Percentiles rank a stretch among this genome's conserved stretches.
These are phyloP conservation scores for Lithodes maja DNA, from an alignment of 2,888 invertebrate genomes.

Conservation along the genomic window DNA sequence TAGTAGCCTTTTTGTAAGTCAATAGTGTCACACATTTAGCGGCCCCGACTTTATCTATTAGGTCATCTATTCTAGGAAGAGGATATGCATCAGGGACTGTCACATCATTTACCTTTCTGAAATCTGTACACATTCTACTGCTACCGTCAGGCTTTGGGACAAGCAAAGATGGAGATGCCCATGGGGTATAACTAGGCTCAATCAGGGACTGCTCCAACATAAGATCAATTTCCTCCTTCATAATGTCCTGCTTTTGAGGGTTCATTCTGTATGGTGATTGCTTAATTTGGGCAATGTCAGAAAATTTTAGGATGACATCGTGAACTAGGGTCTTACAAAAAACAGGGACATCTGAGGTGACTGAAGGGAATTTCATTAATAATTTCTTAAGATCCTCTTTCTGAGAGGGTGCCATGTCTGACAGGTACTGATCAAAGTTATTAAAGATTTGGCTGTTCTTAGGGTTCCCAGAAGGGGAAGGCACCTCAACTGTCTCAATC, in stretches of 20 bases:
- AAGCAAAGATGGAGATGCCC: constrained; percentile 19
- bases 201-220: neutral
- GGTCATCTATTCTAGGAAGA: constrained; percentile 21
- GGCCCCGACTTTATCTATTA: constrained; percentile 3
- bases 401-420: neutral
- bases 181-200: constrained; percentile 1
- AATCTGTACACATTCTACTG: constrained; percentile 20
- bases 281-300: neutral
- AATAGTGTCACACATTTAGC: neutral
- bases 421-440: neutral
- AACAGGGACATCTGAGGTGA: neutral
- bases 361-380: neutral
- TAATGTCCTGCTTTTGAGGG: constrained; percentile 12
- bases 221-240: constrained; percentile 17
- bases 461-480: neutral
- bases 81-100: constrained; percentile 28
- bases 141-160: constrained; percentile 23
- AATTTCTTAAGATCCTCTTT: neutral
- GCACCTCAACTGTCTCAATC: neutral
- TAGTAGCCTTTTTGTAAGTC: constrained; percentile 20
- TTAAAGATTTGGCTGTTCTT: neutral
- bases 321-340: neutral
- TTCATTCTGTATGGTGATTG: neutral
- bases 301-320: neutral
- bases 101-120: constrained; percentile 10